A percentile compares a stretch with the other conserved stretches of the same genome.
Evolutionary conservation across 2,113 vertebrate genomes (phyloP).

Genomic region (Agapornis roseicollis): DNA sequence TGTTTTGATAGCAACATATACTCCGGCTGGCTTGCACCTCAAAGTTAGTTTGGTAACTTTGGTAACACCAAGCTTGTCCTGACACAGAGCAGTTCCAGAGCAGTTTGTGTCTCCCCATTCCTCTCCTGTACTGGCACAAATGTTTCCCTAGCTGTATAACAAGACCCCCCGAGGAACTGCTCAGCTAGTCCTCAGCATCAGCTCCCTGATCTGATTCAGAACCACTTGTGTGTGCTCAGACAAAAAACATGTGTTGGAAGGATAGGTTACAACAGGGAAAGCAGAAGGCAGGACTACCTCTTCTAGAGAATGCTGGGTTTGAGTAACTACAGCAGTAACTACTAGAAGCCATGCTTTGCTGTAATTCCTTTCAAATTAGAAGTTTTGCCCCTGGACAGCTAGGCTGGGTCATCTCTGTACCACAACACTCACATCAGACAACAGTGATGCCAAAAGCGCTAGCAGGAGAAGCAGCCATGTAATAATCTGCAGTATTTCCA

Average conservation of each 20-base stretch:
- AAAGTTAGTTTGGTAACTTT: background rate
- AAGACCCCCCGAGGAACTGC: background rate
- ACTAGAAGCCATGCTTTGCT: background rate
- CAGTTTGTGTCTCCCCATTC: background rate
- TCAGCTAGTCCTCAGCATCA: background rate
- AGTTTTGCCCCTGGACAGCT: background rate
- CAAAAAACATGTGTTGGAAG: background rate
- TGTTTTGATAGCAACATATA: background rate
- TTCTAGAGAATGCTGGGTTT: background rate
- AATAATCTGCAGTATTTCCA: conserved; percentile 78
- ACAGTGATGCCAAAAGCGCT: conserved; percentile 75
- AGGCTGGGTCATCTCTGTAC: background rate
- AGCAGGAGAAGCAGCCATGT: conserved; percentile 70
- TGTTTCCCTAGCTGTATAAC: background rate
- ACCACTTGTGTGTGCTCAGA: background rate
- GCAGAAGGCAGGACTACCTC: background rate
- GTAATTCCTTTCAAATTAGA: background rate
- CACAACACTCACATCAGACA: background rate
- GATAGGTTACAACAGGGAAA: background rate
- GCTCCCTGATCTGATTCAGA: background rate
- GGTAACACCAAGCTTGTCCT: background rate
- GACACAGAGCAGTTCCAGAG: background rate
- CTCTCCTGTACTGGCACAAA: background rate
- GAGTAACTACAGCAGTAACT: background rate
- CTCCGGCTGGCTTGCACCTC: background rate